Evolutionary conservation across 2,113 vertebrate species (phyloP), one percentile per base, ranked within the genome.

Genomic region (Octodon degus): DNA sequence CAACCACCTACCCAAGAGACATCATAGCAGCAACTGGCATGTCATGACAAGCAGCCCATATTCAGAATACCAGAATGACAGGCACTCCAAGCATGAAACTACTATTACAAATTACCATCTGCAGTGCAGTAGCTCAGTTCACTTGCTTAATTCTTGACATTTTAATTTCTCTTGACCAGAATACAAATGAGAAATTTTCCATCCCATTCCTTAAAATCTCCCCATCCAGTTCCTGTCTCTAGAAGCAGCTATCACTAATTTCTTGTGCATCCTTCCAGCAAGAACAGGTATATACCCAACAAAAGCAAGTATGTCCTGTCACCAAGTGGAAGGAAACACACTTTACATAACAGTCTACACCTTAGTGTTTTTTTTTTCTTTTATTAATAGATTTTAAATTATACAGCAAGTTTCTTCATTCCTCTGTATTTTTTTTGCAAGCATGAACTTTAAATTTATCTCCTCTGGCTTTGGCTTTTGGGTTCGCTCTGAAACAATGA

Each of bases 181-280:
- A 5, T 14, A 43, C 24, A 7, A 13, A 68, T 24, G 19, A 74
- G 67, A 5, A 25, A 25, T 11, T 62, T 68, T 53, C 55, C 55
- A 10, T 0, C n/a, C 60, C 60, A 5, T 62, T 60, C 81, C 68
- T 37, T 65, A 65, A 68, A 17, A 37, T 5, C 62, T n/a, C 25
- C 1, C n/a, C 17, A 9, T 14, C 37, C 25, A 60, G 27, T 55
- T 72, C 55, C 32, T 43, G 53, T 81, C 65, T 68, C 27, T 27
- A 17, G 25, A 77, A 19, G n/a, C 32, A 25, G 89, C 25, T 9
- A 12, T 65, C 47, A 82, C 5, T 13, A 6, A 5, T 84, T 82
- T 93, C 79, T 79, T 37, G 2, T 34, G 37, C 6, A 37, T 58
- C 88, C 83, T 89, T 88, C 67, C 85, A 84, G 80, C 83, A 93